These are phyloP conservation scores for Idris sp. DNA, from an alignment of 1,140 invertebrate genomes.

Conservation along the genomic window DNA sequence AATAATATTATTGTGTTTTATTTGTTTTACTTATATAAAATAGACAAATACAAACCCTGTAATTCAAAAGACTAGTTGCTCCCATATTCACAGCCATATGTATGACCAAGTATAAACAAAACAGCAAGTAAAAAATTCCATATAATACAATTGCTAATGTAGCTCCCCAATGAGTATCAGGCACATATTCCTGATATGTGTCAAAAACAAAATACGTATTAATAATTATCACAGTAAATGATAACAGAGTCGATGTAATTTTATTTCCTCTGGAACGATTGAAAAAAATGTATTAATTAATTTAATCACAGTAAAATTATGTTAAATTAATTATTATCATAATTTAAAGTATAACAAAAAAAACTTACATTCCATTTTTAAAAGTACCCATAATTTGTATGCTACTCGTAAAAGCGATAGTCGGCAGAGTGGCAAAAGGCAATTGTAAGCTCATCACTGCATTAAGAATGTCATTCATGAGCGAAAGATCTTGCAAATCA, in stretches of 20 bases:
- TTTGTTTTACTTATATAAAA: no score
- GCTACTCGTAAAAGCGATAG: constrained; percentile 92
- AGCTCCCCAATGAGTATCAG: constrained; percentile 77
- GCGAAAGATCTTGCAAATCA: constrained; percentile 86
- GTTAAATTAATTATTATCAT: no score
- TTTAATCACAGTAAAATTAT: constrained; percentile 2
- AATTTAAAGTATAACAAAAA: no score
- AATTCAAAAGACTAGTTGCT: constrained; percentile 66
- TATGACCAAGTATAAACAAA: constrained; percentile 85
- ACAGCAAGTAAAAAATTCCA: constrained; percentile 83
- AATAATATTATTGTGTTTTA: no score
- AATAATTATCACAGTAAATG: constrained; percentile 86
- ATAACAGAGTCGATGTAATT: constrained; percentile 83
- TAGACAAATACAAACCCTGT: constrained; percentile 66
- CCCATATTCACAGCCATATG: constrained; percentile 86
- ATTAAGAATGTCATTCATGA: constrained; percentile 94
- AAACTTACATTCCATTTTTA: constrained; percentile 84
- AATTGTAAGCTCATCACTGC: constrained; percentile 92
- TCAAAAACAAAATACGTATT: constrained; percentile 89
- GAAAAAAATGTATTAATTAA: constrained; percentile 10
- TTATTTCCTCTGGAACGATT: constrained; percentile 82
- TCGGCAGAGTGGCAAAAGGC: constrained; percentile 90
- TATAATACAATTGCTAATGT: constrained; percentile 80
- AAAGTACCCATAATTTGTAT: constrained; percentile 90
- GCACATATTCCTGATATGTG: constrained; percentile 79